A percentile compares a stretch with the other conserved stretches of the same genome.
These are phyloP conservation scores for Oxycera nigricornis DNA, from an alignment of 2,888 invertebrate species.

Conservation along the genomic window DNA sequence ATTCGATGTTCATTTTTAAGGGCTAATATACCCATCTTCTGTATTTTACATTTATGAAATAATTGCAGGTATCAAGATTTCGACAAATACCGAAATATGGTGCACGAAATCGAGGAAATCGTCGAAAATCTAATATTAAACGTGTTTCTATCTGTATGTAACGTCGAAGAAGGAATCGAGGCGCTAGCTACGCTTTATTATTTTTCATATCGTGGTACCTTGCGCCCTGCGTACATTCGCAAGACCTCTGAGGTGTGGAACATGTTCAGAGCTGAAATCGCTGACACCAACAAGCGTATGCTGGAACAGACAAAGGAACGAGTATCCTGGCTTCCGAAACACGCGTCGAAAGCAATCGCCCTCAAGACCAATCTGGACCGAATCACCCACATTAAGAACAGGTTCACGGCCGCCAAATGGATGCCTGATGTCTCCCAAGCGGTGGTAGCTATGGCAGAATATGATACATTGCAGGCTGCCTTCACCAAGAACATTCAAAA, in stretches of 20 bases:
- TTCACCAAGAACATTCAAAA: slow-evolving; percentile 62
- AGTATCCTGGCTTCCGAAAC: slow-evolving; percentile 73
- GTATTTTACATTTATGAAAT: too few relatives aligned
- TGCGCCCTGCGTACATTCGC: slow-evolving; percentile 72
- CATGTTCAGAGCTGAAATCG: slow-evolving; percentile 78
- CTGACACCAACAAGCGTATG: slow-evolving; percentile 74
- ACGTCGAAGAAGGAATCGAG: slow-evolving; percentile 82
- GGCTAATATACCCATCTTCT: slow-evolving; percentile 51
- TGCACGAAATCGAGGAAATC: slow-evolving; percentile 72
- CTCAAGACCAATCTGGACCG: slow-evolving; percentile 72
- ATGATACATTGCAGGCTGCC: slow-evolving; percentile 52
- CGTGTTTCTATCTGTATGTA: slow-evolving; percentile 79
- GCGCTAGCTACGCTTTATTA: slow-evolving; percentile 79
- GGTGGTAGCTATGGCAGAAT: slow-evolving; percentile 68
- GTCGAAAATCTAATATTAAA: slow-evolving; percentile 82
- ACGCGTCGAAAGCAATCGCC: slow-evolving; percentile 75
- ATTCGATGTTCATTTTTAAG: slow-evolving; percentile 63
- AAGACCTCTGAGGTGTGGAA: slow-evolving; percentile 75
- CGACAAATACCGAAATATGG: slow-evolving; percentile 62
- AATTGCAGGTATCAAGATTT: slow-evolving; percentile 53
- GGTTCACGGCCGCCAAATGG: slow-evolving; percentile 79
- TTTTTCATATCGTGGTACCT: slow-evolving; percentile 76
- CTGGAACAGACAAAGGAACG: slow-evolving; percentile 68
- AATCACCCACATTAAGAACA: slow-evolving; percentile 68
- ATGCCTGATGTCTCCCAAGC: slow-evolving; percentile 76